Conservation (phyloP, 2,113 vertebrate genomes). For the Callaeas wilsoni region DNA sequence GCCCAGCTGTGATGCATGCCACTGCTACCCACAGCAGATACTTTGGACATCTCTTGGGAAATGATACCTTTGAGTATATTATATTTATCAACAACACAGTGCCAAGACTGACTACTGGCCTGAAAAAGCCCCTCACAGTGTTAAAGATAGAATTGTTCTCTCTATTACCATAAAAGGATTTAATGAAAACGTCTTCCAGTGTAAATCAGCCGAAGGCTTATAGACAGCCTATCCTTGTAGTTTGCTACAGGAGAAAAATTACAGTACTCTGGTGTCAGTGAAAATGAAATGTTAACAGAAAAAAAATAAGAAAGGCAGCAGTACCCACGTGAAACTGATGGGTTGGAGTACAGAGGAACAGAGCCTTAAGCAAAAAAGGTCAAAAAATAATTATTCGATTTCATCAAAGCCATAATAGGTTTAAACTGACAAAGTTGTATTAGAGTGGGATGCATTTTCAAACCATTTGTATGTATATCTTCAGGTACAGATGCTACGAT, state of each 20-base stretch:
- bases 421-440: neutral
- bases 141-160: neutral
- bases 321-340: fast-evolving
- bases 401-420: neutral
- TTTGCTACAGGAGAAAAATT: neutral
- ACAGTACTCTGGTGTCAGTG: neutral
- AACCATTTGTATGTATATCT: neutral
- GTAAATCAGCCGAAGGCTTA: neutral
- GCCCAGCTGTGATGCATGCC: neutral
- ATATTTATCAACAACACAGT: neutral
- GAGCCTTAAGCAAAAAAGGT: neutral
- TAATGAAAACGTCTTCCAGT: neutral
- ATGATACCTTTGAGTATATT: neutral
- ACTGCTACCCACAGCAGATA: neutral
- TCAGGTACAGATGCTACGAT: neutral
- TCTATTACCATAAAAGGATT: neutral
- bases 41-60: neutral
- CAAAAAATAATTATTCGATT: neutral
- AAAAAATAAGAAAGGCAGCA: neutral
- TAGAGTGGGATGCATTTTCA: neutral
- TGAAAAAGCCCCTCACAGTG: neutral
- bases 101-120: neutral
- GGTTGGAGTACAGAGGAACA: neutral
- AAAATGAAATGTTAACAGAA: neutral
- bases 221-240: neutral